Evolutionary conservation across 2,888 invertebrate species (phyloP).

Genomic region (Spodoptera exigua): DNA sequence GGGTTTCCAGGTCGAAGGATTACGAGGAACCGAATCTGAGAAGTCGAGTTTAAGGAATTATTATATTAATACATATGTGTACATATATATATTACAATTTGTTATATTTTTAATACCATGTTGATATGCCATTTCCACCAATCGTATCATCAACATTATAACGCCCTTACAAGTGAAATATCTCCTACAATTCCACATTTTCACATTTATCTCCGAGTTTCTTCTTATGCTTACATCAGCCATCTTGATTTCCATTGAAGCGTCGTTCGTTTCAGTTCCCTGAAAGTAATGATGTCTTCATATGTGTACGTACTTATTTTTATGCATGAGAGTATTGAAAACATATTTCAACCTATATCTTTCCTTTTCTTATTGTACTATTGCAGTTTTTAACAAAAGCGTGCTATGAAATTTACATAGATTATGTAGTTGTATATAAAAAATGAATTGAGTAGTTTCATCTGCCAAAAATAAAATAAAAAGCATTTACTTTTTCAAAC

Average conservation of each 20-base stretch:
- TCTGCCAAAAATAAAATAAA: too few species aligned
- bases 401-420: constrained; percentile 3
- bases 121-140: too few species aligned
- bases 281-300: constrained; percentile 44
- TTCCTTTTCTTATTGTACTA: constrained; percentile 19
- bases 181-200: constrained; percentile 10
- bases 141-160: too few species aligned
- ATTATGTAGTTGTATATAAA: too few species aligned
- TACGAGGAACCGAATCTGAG: too few species aligned
- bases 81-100: too few species aligned
- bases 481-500: too few species aligned
- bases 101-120: too few species aligned
- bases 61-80: too few species aligned
- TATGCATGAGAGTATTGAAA: constrained; percentile 48
- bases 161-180: constrained; percentile 22
- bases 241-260: constrained; percentile 50
- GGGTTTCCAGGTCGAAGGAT: too few species aligned
- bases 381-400: constrained; percentile 32
- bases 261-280: constrained; percentile 43
- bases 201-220: constrained; percentile 30
- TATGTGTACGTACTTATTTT: constrained; percentile 23
- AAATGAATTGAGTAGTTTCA: too few species aligned
- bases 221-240: constrained; percentile 16
- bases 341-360: constrained; percentile 48
- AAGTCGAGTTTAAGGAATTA: too few species aligned